Conservation (phyloP, 2,113 vertebrate genomes). For the Scartelaos histophorus region DNA sequence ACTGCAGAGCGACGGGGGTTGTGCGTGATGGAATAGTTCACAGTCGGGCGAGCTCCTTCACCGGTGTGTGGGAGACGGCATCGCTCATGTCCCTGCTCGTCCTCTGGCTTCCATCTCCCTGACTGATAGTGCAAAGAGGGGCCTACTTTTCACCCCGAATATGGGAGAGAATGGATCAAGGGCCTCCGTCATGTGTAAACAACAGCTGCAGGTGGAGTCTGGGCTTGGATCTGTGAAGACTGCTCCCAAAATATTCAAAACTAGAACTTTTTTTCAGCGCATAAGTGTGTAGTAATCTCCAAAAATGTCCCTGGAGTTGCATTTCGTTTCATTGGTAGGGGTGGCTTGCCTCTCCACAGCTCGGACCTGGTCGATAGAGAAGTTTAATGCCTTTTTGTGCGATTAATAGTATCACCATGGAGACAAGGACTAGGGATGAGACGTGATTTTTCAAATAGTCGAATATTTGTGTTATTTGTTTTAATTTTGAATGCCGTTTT, state of each 20-base stretch:
- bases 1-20: neutral
- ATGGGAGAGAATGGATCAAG: conserved; percentile 60
- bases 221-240: neutral
- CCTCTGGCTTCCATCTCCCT: conserved; percentile 53
- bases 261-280: neutral
- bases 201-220: neutral
- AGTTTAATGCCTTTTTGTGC: no score
- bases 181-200: neutral
- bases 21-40: conserved; percentile 67
- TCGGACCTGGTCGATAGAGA: no score
- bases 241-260: neutral
- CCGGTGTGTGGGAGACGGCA: conserved; percentile 54
- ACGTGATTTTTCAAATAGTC: no score
- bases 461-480: no score
- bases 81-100: conserved; percentile 56
- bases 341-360: no score
- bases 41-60: conserved; percentile 53
- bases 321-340: no score
- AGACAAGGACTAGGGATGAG: no score
- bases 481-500: no score
- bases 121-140: conserved; percentile 50
- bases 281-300: neutral
- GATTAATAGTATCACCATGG: no score
- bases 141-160: conserved; percentile 39
- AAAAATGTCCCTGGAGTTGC: neutral